Base-by-base conservation (phyloP, 2,113 vertebrate species). In the Dipodomys stephensi region DNA sequence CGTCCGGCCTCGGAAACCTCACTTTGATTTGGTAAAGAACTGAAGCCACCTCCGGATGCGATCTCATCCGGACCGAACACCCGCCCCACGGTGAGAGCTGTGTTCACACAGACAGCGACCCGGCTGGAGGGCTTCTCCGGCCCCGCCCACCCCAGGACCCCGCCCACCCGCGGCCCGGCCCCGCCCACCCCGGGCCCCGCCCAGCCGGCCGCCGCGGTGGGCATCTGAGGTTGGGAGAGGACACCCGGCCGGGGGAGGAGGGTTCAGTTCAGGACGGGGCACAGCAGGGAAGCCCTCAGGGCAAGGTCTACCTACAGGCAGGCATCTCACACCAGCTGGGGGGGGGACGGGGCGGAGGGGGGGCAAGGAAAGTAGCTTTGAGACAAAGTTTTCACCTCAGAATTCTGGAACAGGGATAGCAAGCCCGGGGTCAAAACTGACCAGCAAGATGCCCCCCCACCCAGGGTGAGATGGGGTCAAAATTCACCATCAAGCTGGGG, bases 1-100 rank as follows among this genome's bases (percentile, higher is more conserved):
- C 35, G 35, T 3, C 88, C 30, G 6, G 79, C 18, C 67, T 85
- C 93, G 93, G 71, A 92, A 90, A 64, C 69, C 23, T 79, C 8
- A 30, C 96, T 95, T 77, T 93, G 96, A 95, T 92, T 95, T 95
- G 94, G 94, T 74, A 28, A 88, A 68, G 91, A 80, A 30, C 80
- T 44, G 28, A 81, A 95, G 87, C 83, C 62, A 23, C 10, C 69
- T 92, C 87, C 1, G 22, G 94, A 72, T 79, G 85, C 27, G 1
- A 83, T 88, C 79, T 94, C 91, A 80, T 72, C 78, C 53, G 74
- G 83, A 96, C 85, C 92, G 95, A 97, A 91, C 35, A 7, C 49
- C 10, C 53, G 76, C 73, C 0, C 46, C 81, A 46, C 65, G 94
- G 95, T 69, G 93, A 96, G 89, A 96, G 92, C 85, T 93, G 89